These are phyloP conservation scores for Germaria angustata DNA, from an alignment of 2,888 invertebrate genomes.

Conservation along the genomic window DNA sequence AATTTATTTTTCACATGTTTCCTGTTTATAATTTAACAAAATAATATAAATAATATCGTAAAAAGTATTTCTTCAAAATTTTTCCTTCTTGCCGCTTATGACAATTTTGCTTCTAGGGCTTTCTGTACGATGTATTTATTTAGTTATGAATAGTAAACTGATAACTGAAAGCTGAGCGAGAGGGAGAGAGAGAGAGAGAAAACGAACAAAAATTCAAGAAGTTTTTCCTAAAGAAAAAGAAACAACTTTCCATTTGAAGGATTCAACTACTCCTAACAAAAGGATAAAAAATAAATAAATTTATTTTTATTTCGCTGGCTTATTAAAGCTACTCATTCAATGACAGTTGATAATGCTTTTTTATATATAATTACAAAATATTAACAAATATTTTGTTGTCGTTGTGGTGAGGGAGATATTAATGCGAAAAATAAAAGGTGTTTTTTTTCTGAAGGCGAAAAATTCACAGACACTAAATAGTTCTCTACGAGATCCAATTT, in stretches of 20 bases:
- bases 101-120: not conserved
- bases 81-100: no score
- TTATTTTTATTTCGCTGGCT: slow-evolving; percentile 43
- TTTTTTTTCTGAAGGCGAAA: not conserved
- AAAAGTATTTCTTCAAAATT: no score
- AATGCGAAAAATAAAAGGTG: not conserved
- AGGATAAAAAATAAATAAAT: slow-evolving; percentile 15
- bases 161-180: not conserved
- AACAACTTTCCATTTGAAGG: slow-evolving; percentile 3
- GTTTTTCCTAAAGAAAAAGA: not conserved
- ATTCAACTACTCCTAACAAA: not conserved
- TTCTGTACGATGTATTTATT: not conserved
- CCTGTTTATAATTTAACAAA: no score
- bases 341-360: slow-evolving; percentile 27
- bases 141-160: slow-evolving; percentile 11
- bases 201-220: not conserved
- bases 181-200: not conserved
- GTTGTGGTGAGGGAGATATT: not conserved
- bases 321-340: slow-evolving; percentile 27
- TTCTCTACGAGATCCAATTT: no score
- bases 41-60: no score
- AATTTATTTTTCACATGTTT: no score
- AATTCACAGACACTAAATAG: no score
- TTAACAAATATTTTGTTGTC: slow-evolving; percentile 8
- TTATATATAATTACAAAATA: slow-evolving; percentile 25